Percentiles rank a stretch among this genome's conserved stretches.
Conservation (phyloP, 1,140 invertebrate species). For the Camponotus pennsylvanicus region DNA sequence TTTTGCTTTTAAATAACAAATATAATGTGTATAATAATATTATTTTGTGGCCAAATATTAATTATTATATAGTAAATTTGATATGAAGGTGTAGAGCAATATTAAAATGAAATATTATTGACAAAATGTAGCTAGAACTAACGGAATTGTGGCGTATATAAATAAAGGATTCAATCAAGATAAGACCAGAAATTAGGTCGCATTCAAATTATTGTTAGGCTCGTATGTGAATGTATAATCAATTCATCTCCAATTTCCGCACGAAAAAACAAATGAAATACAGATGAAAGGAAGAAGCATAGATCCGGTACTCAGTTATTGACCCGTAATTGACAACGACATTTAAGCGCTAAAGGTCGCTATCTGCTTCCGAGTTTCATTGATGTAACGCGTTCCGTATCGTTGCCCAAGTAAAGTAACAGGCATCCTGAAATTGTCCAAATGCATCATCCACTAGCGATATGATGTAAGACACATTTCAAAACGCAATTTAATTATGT, state of each 20-base stretch:
- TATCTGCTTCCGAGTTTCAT: conserved; percentile 28
- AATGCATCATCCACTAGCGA: not conserved
- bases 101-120: not conserved
- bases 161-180: conserved; percentile 31
- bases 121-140: not conserved
- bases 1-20: not conserved
- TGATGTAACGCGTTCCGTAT: conserved; percentile 26
- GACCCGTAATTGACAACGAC: conserved; percentile 36
- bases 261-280: conserved; percentile 39
- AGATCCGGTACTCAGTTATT: conserved; percentile 41
- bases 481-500: conserved; percentile 6
- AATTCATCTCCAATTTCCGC: conserved; percentile 38
- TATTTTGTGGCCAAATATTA: not conserved
- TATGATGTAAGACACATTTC: not conserved
- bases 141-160: not conserved
- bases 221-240: conserved; percentile 27
- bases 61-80: not conserved
- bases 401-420: conserved; percentile 7
- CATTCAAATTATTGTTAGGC: conserved; percentile 27
- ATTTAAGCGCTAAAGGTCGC: conserved; percentile 45
- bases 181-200: conserved; percentile 26
- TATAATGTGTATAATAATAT: not conserved
- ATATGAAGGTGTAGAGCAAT: not conserved
- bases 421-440: conserved; percentile 18
- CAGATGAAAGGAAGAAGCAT: not conserved